Evolutionary conservation across 2,888 invertebrate genomes (phyloP).

Genomic region (Halocaridina rubra): DNA sequence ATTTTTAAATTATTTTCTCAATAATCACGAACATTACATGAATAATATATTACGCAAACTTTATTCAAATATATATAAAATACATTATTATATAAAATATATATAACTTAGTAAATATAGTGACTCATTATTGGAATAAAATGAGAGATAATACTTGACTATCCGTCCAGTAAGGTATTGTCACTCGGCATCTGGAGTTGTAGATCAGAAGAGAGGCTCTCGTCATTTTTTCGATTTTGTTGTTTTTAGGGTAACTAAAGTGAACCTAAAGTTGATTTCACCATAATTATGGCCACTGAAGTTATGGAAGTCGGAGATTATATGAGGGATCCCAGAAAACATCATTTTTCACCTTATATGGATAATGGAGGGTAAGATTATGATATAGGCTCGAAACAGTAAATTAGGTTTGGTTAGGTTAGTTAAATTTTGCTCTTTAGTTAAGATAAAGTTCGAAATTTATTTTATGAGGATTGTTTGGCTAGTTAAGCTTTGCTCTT

Average conservation of each 20-base stretch:
- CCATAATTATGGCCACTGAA: constrained; percentile 72
- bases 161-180: not conserved
- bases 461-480: constrained; percentile 23
- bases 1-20: no score
- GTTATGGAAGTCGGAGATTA: constrained; percentile 70
- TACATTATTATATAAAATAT: no score
- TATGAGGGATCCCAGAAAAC: constrained; percentile 68
- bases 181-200: not conserved
- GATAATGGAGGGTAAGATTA: constrained; percentile 80
- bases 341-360: constrained; percentile 77
- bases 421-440: not conserved
- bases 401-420: not conserved
- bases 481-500: no score
- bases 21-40: no score
- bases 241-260: no score
- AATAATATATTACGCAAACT: no score
- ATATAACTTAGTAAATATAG: not conserved
- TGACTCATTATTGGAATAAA: not conserved
- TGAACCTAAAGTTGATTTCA: no score
- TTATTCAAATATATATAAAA: no score
- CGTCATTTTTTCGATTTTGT: no score
- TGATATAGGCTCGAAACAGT: not conserved
- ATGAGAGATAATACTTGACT: not conserved
- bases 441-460: constrained; percentile 7
- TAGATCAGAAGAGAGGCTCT: not conserved